These are phyloP conservation scores for Hippotragus niger DNA, from an alignment of 2,113 vertebrate genomes.

Conservation along the genomic window DNA sequence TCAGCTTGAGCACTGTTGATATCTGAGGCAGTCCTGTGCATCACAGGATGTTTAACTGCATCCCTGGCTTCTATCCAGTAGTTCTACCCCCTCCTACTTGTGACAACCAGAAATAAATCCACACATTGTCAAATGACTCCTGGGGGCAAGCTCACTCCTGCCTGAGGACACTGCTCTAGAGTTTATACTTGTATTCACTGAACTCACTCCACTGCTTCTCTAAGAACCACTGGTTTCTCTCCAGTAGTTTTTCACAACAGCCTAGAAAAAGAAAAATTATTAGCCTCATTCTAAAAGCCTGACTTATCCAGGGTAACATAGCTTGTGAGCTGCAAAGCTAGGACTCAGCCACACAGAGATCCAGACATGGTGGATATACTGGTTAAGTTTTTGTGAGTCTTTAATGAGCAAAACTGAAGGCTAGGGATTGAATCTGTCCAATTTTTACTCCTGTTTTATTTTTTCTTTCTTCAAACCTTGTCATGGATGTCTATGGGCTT, in stretches of 20 bases:
- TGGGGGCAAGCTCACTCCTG: background rate
- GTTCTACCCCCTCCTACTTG: background rate
- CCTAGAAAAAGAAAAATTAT: background rate
- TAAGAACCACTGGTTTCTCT: background rate
- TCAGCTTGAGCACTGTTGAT: background rate
- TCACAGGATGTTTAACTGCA: background rate
- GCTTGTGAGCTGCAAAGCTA: background rate
- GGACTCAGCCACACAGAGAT: background rate
- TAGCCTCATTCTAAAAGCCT: background rate
- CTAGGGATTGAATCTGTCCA: background rate
- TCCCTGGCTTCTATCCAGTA: background rate
- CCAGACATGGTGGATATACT: background rate
- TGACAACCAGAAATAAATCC: background rate
- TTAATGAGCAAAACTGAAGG: background rate
- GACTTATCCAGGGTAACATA: background rate
- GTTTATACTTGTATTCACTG: background rate
- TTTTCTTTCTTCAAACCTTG: background rate
- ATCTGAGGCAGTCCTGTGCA: background rate
- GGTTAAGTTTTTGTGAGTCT: background rate
- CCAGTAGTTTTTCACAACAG: background rate
- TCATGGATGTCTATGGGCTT: background rate
- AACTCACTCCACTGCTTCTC: background rate
- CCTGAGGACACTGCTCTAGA: background rate
- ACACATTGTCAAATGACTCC: background rate
- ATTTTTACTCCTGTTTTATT: background rate